Percentiles rank a stretch among this genome's conserved stretches.
Evolutionary conservation across 2,113 vertebrate genomes (phyloP).

Genomic region (Petrocephalus zakoni): DNA sequence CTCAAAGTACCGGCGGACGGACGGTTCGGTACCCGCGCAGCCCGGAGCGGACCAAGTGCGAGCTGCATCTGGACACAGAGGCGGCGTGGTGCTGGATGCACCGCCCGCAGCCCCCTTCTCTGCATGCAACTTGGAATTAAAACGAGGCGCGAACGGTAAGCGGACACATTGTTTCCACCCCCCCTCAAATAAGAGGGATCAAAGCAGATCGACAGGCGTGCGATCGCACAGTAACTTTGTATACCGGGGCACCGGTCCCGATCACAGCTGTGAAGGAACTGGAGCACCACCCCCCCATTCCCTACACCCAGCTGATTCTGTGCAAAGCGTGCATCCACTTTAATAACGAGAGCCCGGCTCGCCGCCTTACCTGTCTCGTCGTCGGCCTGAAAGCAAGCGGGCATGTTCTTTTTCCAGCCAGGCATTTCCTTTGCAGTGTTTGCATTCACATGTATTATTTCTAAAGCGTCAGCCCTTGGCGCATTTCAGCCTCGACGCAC

Average conservation of each 20-base stretch:
- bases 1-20: not conserved
- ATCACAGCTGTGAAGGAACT: not conserved
- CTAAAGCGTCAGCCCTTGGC: conserved; percentile 25
- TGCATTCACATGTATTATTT: conserved; percentile 23
- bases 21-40: not conserved
- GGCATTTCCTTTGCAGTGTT: conserved; percentile 53
- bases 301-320: conserved; percentile 6
- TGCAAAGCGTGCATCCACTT: not conserved
- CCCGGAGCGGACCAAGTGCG: not conserved
- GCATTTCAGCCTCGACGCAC: conserved; percentile 24
- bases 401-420: conserved; percentile 73
- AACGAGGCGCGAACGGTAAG: not conserved
- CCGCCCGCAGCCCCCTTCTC: not conserved
- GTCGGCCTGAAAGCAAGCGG: conserved; percentile 69
- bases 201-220: not conserved
- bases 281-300: not conserved
- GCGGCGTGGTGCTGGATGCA: not conserved
- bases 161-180: not conserved
- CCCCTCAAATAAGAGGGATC: not conserved
- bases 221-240: not conserved
- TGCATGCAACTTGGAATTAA: not conserved
- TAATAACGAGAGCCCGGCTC: not conserved
- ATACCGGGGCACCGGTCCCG: not conserved
- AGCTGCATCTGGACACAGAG: not conserved
- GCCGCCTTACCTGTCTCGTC: conserved; percentile 62